Evolutionary conservation across 2,797 vertebrate species (phyloP), one percentile per base, ranked within the genome.

Genomic region (Pampus argenteus): DNA sequence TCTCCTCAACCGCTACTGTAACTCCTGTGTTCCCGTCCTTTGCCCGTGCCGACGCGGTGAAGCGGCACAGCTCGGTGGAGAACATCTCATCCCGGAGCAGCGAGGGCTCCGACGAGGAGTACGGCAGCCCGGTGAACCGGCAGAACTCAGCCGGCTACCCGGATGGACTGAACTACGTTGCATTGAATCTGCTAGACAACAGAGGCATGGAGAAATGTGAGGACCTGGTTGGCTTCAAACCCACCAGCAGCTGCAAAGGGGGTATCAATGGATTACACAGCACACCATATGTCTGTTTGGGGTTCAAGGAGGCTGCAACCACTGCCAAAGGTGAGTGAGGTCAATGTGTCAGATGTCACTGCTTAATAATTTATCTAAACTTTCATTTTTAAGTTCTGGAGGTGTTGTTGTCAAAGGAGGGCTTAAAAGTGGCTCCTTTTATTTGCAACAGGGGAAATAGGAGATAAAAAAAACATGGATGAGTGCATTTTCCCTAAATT

Each of bases 111-210:
- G 92, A 79, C 85, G 94, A 86, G 84, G 95, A 85, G 90, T 93
- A 69, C 17, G 86, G 86, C 58, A 95, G 95, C 71, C 95, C 94
- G 4, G 93, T 94, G 81, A 92, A 87, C 81, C 94, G 88, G 67
- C 94, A 94, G 89, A 84, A 89, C 67, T 94, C 95, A 3, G 84
- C 85, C 48, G 96, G 94, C 84, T 97, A 95, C 92, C 92, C 94
- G 8, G 93, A 83, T 18, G 93, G 95, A 69, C 93, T 97, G 76
- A 97, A 96, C 92, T 98, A 97, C 92, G 96, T 98, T n/a, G 96
- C 97, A 81, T 90, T 97, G 90, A 96, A 96, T 93, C 93, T 97
- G 73, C 90, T 90, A 1, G 94, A 96, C 65, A 93, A 87, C 73
- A 65, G 88, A 55, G 84, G 81, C 3, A 54, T 84, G 69, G 88